Base-by-base conservation (phyloP, 2,888 invertebrate species). In the Sminthurides aquaticus region DNA sequence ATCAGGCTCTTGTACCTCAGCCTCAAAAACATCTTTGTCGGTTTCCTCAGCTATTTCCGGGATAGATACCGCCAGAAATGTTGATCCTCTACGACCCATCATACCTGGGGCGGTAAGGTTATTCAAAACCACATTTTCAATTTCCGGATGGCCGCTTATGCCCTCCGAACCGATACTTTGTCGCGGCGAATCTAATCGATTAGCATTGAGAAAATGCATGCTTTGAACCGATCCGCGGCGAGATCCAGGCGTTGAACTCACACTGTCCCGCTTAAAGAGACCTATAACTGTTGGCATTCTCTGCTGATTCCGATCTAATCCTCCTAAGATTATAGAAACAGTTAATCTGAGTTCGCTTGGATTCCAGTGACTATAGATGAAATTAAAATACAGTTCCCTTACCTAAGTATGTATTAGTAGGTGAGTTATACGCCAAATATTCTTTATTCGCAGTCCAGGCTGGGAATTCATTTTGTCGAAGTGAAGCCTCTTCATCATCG, bases 381-480 rank as follows among this genome's bases (percentile, higher is more conserved):
- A n/a, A n/a, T n/a, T n/a, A n/a, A n/a, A n/a, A n/a, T n/a, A n/a
- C n/a, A n/a, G n/a, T n/a, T n/a, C n/a, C n/a, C 77, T 82, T 84
- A 91, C 91, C 91, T 81, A 93, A 82, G 81, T 91, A 91, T 64
- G 92, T 93, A 60, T 91, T 90, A 11, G 91, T 91, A 1, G 93
- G 93, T 60, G 93, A 93, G 78, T 87, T 90, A 77, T 93, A 93
- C 18, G 91, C 89, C 75, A 93, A 81, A 78, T 95, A 95, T 77
- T 95, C 93, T 78, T 93, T 91, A 79, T 94, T 95, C 43, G 91
- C 90, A 55, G 93, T 93, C 95, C 95, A 96, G 18, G 92, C 87
- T 15, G 95, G 95, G 78, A 94, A 94, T 79, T 95, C 94, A 54
- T 89, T 88, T 77, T 90, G 90, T 75, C 88, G 85, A 60, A 87